Evolutionary conservation across 2,113 vertebrate genomes (phyloP), one percentile per base, ranked within the genome.

Genomic region (Phoxinus phoxinus): DNA sequence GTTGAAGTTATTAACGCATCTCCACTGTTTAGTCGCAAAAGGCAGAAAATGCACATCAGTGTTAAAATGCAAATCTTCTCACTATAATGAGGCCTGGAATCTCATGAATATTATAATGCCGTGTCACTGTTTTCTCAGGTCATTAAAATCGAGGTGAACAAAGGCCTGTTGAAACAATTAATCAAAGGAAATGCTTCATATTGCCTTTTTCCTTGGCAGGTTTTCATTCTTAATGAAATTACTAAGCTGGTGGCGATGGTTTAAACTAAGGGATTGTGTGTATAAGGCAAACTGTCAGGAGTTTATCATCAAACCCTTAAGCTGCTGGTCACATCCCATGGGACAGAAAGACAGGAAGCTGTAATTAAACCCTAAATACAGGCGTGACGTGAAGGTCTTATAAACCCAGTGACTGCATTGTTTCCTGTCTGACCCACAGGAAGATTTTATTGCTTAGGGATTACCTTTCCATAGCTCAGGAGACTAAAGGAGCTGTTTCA

Each of bases 301-400:
- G 78, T 80, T 65, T 21, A 25, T 65, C 78, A 46, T 21, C 37
- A 37, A 76, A 84, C 56, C 27, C 56, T 84, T 59, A 84, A 46
- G 69, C 71, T 46, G 23, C 82, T 23, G 23, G n/a, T 27, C 83
- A 37, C 5, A 63, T 19, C 69, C 53, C 56, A 46, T 1, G 25
- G 17, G 71, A 75, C 11, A 17, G 58, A 44, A 77, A 17, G 58
- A 65, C n/a, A 63, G 83, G 19, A 65, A 65, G 73, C 83, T 65
- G 58, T 77, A 84, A 84, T 84, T 65, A 65, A 77, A 67, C 58
- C 58, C 25, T 77, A 75, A 84, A 77, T 65, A 63, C 73, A 19
- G 23, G 25, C 41, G 41, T 30, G 82, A 37, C 3, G 83, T 76
- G 73, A 75, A 48, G 61, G 41, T 76, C 58, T 76, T 65, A 65